These are phyloP conservation scores for Macrophya annulata DNA, from an alignment of 2,888 invertebrate genomes.

Conservation along the genomic window DNA sequence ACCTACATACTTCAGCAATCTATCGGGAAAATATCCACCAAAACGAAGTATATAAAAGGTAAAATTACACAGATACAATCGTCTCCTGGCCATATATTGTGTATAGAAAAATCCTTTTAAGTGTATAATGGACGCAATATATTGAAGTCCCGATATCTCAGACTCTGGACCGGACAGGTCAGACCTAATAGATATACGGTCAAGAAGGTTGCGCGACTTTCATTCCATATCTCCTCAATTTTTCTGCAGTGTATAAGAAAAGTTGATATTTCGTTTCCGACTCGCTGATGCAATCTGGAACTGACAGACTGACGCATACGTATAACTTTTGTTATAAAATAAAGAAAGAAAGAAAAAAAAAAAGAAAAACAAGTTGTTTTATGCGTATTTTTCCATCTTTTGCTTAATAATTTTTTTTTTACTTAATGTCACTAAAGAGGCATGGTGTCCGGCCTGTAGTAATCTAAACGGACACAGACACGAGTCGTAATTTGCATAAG, in stretches of 20 bases:
- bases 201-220: not conserved
- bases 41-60: not conserved
- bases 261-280: slow-evolving; percentile 32
- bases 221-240: not conserved
- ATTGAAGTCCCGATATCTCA: slow-evolving; percentile 4
- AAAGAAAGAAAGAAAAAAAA: no score
- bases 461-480: slow-evolving; percentile 1
- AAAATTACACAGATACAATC: slow-evolving; percentile 14
- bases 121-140: slow-evolving; percentile 26
- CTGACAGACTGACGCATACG: not conserved
- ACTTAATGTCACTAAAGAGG: not conserved
- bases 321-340: not conserved
- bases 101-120: not conserved
- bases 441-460: not conserved
- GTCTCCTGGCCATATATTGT: not conserved
- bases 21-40: not conserved
- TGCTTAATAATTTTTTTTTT: not conserved
- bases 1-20: not conserved
- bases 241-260: not conserved
- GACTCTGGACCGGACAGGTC: slow-evolving; percentile 37
- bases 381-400: not conserved
- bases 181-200: slow-evolving; percentile 3
- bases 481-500: slow-evolving; percentile 38
- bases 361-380: not conserved
- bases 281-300: not conserved